Evolutionary conservation across 1,140 invertebrate genomes (phyloP).

Genomic region (Uloborus diversus): DNA sequence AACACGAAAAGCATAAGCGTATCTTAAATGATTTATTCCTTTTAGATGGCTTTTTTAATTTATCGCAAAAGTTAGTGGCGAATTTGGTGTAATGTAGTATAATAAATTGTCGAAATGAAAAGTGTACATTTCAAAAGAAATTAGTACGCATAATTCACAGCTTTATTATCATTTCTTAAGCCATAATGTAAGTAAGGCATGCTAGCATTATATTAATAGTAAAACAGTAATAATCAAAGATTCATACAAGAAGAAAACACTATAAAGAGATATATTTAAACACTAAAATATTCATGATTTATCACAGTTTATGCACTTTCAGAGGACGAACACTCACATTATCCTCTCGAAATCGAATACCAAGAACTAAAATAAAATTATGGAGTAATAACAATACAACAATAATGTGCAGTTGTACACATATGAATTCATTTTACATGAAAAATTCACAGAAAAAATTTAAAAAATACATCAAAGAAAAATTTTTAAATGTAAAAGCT

Average conservation of each 20-base stretch:
- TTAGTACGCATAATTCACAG: no score
- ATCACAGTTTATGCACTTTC: background rate
- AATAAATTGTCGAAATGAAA: no score
- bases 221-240: slow-evolving; percentile 21
- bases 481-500: no score
- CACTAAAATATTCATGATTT: background rate
- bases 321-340: background rate
- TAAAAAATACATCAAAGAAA: background rate
- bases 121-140: no score
- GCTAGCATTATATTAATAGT: slow-evolving; percentile 31
- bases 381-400: background rate
- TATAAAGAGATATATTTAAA: background rate
- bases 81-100: no score
- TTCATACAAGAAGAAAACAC: slow-evolving; percentile 23
- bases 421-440: background rate
- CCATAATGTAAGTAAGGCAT: no score
- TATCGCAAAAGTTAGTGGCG: no score
- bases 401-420: background rate
- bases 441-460: background rate
- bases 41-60: no score
- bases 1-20: no score
- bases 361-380: background rate
- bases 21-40: no score
- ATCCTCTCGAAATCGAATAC: background rate
- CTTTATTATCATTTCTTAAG: no score